Evolutionary conservation across 2,888 invertebrate species (phyloP).

Genomic region (Argyresthia albistria): DNA sequence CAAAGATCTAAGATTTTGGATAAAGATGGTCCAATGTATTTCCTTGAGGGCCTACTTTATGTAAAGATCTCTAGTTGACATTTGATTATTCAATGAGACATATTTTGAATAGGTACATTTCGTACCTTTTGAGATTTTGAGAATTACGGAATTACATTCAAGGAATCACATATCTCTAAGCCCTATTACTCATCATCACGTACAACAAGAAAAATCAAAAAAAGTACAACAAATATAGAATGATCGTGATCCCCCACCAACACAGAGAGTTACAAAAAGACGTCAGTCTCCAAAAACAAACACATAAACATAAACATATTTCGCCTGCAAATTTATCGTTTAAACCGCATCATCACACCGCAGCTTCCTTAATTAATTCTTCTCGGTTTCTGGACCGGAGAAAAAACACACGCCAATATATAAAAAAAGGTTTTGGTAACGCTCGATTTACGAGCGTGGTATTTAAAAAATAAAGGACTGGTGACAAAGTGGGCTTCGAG

Average conservation of each 20-base stretch:
- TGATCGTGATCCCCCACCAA: background rate
- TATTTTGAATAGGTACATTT: too few species aligned
- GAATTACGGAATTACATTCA: too few species aligned
- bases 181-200: too few species aligned
- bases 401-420: slow-evolving; percentile 20
- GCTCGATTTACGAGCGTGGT: slow-evolving; percentile 35
- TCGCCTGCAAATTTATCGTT: slow-evolving; percentile 11
- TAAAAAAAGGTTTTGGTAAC: slow-evolving; percentile 26
- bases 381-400: slow-evolving; percentile 36
- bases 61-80: too few species aligned
- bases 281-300: background rate
- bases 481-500: background rate
- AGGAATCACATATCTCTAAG: too few species aligned
- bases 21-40: too few species aligned
- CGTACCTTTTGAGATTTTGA: too few species aligned
- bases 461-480: slow-evolving; percentile 14
- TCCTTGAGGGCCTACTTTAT: too few species aligned
- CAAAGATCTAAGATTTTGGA: too few species aligned
- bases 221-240: background rate
- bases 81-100: too few species aligned
- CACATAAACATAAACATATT: background rate
- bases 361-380: slow-evolving; percentile 38
- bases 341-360: slow-evolving; percentile 12
- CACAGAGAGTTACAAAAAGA: too few species aligned
- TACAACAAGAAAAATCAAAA: background rate